Percentiles rank a stretch among this genome's conserved stretches.
These are phyloP conservation scores for Herpetotheres cachinnans DNA, from an alignment of 2,113 vertebrate species.

Conservation along the genomic window DNA sequence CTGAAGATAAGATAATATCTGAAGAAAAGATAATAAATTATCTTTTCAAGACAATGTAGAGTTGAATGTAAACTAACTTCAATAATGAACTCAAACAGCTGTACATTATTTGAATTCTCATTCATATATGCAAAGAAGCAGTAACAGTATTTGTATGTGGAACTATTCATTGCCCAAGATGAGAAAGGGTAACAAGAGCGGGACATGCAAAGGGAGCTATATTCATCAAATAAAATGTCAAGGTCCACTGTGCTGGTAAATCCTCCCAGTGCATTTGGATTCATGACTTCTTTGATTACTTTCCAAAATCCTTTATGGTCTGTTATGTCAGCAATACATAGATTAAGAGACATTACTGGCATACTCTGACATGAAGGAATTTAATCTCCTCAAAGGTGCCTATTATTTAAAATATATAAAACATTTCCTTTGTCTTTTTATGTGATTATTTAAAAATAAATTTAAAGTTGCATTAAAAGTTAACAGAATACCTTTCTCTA, in stretches of 20 bases:
- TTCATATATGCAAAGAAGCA: neutral
- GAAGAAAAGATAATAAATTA: neutral
- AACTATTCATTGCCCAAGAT: neutral
- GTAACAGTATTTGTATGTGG: neutral
- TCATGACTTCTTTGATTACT: constrained; percentile 32
- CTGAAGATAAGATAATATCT: too few relatives aligned
- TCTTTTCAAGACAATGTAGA: neutral
- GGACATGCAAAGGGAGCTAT: neutral
- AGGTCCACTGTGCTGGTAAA: constrained; percentile 32
- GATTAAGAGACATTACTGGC: constrained; percentile 40
- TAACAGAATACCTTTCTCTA: neutral
- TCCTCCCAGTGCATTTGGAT: constrained; percentile 45
- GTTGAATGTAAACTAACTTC: neutral
- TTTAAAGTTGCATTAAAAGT: neutral
- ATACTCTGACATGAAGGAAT: constrained; percentile 5
- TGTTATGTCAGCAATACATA: constrained; percentile 49
- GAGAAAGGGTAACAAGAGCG: neutral
- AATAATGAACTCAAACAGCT: neutral
- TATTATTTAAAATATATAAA: neutral
- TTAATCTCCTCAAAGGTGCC: neutral
- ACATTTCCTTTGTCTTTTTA: neutral
- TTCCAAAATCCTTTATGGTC: constrained; percentile 47
- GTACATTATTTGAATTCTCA: neutral
- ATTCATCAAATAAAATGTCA: constrained; percentile 14
- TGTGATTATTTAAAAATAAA: neutral